These are phyloP conservation scores for Helarctos malayanus DNA, from an alignment of 2,797 vertebrate species.

Conservation along the genomic window DNA sequence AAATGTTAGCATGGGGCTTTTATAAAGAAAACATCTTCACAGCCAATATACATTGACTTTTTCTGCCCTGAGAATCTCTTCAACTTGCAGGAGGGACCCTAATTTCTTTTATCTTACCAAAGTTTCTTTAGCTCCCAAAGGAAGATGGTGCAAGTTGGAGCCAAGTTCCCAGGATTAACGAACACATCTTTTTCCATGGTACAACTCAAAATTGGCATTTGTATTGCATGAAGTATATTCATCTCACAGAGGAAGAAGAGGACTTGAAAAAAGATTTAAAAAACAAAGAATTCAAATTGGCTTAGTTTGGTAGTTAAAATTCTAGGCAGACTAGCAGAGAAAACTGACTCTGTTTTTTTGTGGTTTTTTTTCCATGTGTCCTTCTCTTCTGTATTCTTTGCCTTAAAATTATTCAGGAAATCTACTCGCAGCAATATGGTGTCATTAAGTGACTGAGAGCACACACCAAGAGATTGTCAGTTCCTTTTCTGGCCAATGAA, in stretches of 20 bases:
- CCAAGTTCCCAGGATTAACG: not conserved
- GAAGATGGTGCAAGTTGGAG: conserved; percentile 39
- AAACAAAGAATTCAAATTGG: conserved; percentile 48
- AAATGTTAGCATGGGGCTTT: conserved; percentile 1
- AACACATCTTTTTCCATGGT: conserved; percentile 3
- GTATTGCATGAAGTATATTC: conserved; percentile 53
- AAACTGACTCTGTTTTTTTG: not conserved
- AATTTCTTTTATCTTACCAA: conserved; percentile 68
- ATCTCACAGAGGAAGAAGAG: conserved; percentile 50
- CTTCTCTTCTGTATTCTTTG: not conserved
- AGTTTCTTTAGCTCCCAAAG: conserved; percentile 32
- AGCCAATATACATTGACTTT: not conserved
- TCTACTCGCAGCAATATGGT: not conserved
- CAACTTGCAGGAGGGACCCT: not conserved
- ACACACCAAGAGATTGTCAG: not conserved
- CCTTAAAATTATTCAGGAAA: conserved; percentile 2
- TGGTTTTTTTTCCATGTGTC: not conserved
- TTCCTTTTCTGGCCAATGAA: not conserved
- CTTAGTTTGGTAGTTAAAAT: conserved; percentile 57
- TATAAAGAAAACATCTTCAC: conserved; percentile 12
- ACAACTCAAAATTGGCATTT: conserved; percentile 18
- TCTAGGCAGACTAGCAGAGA: conserved; percentile 25
- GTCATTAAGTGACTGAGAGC: conserved; percentile 6
- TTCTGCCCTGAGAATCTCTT: not conserved
- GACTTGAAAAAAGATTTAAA: conserved; percentile 3